Evolutionary conservation across 2,797 vertebrate species (phyloP).

Genomic region (Rhynchotus rufescens): DNA sequence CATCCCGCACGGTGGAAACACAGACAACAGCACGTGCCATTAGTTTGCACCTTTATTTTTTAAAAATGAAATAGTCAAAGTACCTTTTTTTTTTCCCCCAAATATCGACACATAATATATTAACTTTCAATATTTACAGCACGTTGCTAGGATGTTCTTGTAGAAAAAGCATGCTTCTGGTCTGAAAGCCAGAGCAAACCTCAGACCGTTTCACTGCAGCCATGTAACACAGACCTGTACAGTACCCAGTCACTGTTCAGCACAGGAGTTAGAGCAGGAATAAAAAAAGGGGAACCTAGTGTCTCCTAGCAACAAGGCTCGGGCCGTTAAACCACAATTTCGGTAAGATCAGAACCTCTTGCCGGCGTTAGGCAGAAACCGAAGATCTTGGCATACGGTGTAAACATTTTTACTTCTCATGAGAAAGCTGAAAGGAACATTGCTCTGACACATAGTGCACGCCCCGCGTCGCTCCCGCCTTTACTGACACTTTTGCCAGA

Average conservation of each 20-base stretch:
- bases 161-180: conserved; percentile 86
- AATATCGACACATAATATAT: conserved; percentile 88
- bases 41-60: conserved; percentile 88
- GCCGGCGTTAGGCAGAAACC: conserved; percentile 80
- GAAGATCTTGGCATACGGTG: conserved; percentile 83
- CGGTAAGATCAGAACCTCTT: conserved; percentile 82
- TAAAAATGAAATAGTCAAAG: conserved; percentile 90
- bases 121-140: conserved; percentile 86
- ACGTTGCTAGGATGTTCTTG: conserved; percentile 82
- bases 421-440: conserved; percentile 77
- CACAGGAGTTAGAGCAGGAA: conserved; percentile 84
- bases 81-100: conserved; percentile 82
- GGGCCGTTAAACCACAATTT: conserved; percentile 82
- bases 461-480: conserved; percentile 71
- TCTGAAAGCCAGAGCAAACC: conserved; percentile 85
- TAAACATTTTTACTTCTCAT: conserved; percentile 83
- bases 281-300: conserved; percentile 83
- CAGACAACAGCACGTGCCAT: conserved; percentile 53
- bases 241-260: conserved; percentile 86
- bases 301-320: conserved; percentile 83
- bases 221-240: conserved; percentile 85
- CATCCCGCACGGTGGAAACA: conserved; percentile 6
- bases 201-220: conserved; percentile 84
- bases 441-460: conserved; percentile 74
- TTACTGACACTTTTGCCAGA: conserved; percentile 76